Base-by-base conservation (phyloP, 2,113 vertebrate species). In the Gallinago undulata region DNA sequence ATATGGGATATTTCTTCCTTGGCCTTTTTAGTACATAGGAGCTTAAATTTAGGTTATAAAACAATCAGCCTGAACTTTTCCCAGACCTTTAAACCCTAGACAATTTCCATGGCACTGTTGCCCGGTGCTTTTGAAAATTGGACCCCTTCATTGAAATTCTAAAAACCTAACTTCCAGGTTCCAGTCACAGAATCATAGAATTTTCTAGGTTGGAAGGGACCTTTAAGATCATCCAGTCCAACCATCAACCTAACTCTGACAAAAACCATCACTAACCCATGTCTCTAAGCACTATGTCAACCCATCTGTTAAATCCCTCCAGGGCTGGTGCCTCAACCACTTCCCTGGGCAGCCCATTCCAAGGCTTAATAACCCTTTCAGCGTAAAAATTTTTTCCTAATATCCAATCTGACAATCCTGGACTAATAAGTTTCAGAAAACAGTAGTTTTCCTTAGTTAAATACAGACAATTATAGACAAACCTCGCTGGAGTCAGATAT, bases 1-100 rank as follows among this genome's bases (percentile, higher is more conserved):
- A 66, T 80, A 88, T 56, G 68, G 56, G 53, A 72, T 87, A 60
- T 89, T 87, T 87, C 74, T 87, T 84, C 47, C 67, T 63, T 92
- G 81, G 76, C 60, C 72, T 91, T 96, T 95, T 94, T 93, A 93
- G 88, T 90, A 92, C 28, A 15, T 16, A 62, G 31, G 23, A 94
- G 24, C 84, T 97, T 90, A 92, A 95, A 87, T 84, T 89, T 87
- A 89, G 74, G 81, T 76, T 83, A 57, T 45, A 55, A 94, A 96
- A 50, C 70, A 79, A 87, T 41, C 55, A 82, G 37, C 4, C 90
- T 94, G 73, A 92, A 50, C 66, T 90, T 86, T 90, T 85, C 43
- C 79, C 82, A 95, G 85, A 80, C 43, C 47, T 85, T 86, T 83
- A 93, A 94, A 69, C 68, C 19, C 82, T 56, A 59, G 64, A 87